These are phyloP conservation scores for Drosophila nikananu DNA, from an alignment of 1,140 invertebrate genomes.

Conservation along the genomic window DNA sequence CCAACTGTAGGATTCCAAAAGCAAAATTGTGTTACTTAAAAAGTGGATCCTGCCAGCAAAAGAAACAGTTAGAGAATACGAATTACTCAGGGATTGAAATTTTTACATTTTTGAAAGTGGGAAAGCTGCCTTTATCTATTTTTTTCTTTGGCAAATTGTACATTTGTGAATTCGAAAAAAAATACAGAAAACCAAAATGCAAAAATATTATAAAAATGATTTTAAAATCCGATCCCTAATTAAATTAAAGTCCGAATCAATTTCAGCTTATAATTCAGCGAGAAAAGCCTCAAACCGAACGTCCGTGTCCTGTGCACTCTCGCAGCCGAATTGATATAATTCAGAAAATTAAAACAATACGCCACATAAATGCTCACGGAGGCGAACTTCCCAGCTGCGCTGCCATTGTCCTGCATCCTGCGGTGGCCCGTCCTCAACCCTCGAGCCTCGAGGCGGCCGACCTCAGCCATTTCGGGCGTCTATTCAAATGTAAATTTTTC, in stretches of 20 bases:
- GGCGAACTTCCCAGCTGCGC: slow-evolving; percentile 68
- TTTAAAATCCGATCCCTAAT: no score
- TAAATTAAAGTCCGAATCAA: neutral
- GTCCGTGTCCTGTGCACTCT: slow-evolving; percentile 45
- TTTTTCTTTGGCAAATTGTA: no score
- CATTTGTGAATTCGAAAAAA: no score
- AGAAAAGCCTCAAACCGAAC: slow-evolving; percentile 21
- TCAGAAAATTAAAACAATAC: slow-evolving; percentile 80
- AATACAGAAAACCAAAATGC: no score
- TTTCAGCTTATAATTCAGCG: slow-evolving; percentile 7
- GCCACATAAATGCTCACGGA: slow-evolving; percentile 77
- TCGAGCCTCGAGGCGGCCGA: slow-evolving; percentile 4
- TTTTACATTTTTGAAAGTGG: no score
- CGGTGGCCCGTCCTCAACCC: slow-evolving; percentile 29
- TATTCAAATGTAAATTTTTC: slow-evolving; percentile 84
- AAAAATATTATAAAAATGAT: no score
- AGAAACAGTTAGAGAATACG: no score
- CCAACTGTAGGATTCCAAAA: no score
- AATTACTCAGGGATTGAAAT: no score
- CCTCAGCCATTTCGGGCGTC: slow-evolving; percentile 35
- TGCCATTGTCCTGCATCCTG: slow-evolving; percentile 70
- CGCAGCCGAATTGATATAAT: slow-evolving; percentile 51
- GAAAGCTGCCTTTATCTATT: no score
- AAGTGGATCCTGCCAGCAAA: no score
- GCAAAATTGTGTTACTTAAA: no score